Conservation (phyloP, 1,140 invertebrate genomes). For the Lucilia sericata region DNA sequence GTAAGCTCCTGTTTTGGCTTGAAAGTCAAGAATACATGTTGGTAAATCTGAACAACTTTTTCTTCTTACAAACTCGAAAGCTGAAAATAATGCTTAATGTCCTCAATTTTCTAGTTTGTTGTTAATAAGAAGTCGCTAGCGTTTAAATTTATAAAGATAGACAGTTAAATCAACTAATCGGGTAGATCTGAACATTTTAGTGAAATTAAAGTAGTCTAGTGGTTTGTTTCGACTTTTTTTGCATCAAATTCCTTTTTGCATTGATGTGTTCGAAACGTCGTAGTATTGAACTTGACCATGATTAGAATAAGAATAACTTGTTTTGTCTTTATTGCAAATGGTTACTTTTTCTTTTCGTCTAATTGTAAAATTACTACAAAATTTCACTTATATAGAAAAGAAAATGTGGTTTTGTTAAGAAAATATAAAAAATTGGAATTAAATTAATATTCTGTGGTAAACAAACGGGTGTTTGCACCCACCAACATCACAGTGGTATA, state of each 20-base stretch:
- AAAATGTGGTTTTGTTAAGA: not conserved
- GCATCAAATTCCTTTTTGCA: not conserved
- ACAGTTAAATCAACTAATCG: not conserved
- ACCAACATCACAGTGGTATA: no score
- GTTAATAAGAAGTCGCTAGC: not conserved
- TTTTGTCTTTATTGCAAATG: not conserved
- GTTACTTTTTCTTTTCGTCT: constrained; percentile 10
- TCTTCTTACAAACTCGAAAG: no score
- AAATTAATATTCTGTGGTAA: not conserved
- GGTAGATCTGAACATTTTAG: not conserved
- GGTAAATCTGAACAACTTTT: no score
- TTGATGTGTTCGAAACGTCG: not conserved
- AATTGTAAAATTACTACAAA: not conserved
- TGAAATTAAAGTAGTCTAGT: not conserved
- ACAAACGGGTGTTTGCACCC: no score
- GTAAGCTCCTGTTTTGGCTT: not conserved
- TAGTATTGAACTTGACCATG: not conserved
- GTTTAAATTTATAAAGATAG: not conserved
- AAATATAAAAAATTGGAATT: not conserved
- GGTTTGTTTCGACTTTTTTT: not conserved
- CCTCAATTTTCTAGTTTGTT: not conserved
- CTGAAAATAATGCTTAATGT: not conserved
- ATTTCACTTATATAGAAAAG: not conserved
- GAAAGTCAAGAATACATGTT: no score
- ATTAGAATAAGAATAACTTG: not conserved